Evolutionary conservation across 1,140 invertebrate genomes (phyloP).

Genomic region (Drosophila albomicans): DNA sequence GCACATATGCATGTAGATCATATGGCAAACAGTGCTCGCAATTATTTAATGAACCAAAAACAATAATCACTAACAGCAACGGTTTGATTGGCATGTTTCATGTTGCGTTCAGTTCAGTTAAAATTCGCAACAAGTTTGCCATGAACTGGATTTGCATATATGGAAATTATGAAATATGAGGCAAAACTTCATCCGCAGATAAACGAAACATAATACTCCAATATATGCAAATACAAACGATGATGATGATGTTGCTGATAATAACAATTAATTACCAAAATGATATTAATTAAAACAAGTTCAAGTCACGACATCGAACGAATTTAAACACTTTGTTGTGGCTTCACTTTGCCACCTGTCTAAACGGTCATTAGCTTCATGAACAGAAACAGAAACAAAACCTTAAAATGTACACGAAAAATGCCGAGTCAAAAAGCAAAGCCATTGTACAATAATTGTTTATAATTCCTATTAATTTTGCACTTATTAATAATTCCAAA

Average conservation of each 20-base stretch:
- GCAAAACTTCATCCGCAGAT: slow-evolving; percentile 14
- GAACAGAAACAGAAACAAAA: slow-evolving; percentile 21
- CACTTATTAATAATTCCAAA: slow-evolving; percentile 55
- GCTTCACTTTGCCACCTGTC: slow-evolving; percentile 34
- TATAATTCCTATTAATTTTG: slow-evolving; percentile 68
- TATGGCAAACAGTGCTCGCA: slow-evolving; percentile 61
- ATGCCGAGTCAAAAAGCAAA: slow-evolving; percentile 28
- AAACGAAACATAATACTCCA: slow-evolving; percentile 11
- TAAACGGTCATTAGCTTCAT: slow-evolving; percentile 49
- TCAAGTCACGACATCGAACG: slow-evolving; percentile 13
- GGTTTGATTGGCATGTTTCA: slow-evolving; percentile 54
- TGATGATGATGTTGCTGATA: slow-evolving; percentile 23
- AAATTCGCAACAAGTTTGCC: slow-evolving; percentile 56
- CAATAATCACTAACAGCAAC: slow-evolving; percentile 70
- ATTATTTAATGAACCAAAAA: slow-evolving; percentile 79
- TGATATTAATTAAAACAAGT: slow-evolving; percentile 29
- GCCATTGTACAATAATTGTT: slow-evolving; percentile 40
- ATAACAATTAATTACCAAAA: slow-evolving; percentile 38
- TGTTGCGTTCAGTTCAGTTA: slow-evolving; percentile 7
- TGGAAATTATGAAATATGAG: slow-evolving; percentile 35
- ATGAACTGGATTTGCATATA: slow-evolving; percentile 66
- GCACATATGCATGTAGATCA: slow-evolving; percentile 42
- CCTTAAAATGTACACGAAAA: slow-evolving; percentile 34
- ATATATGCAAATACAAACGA: not conserved
- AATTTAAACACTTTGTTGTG: not conserved